Conservation (phyloP, 2,113 vertebrate genomes). For the Tachysurus vachellii region DNA sequence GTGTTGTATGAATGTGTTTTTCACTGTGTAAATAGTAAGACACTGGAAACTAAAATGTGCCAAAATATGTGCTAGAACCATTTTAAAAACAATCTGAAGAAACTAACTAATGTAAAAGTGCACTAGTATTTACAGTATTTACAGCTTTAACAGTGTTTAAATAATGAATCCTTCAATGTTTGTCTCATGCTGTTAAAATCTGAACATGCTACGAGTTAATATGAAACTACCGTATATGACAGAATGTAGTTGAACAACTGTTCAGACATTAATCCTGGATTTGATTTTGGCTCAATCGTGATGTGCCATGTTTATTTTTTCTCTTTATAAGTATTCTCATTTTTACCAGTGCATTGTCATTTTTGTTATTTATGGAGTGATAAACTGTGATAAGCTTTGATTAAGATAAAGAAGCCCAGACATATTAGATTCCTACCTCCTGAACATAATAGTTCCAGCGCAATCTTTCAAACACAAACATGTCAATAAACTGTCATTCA, state of each 20-base stretch:
- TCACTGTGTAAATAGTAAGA: not conserved
- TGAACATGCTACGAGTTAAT: not conserved
- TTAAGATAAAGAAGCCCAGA: not conserved
- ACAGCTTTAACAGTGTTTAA: not conserved
- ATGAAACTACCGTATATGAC: too few species aligned
- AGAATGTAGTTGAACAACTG: not conserved
- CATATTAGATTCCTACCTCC: not conserved
- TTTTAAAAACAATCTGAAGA: not conserved
- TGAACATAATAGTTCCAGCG: not conserved
- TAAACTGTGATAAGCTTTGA: not conserved
- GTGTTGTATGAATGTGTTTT: not conserved
- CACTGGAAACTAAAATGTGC: not conserved
- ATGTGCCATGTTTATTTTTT: not conserved
- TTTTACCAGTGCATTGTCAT: not conserved
- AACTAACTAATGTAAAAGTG: not conserved
- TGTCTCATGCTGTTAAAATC: not conserved
- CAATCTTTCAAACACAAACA: not conserved
- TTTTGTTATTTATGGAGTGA: not conserved
- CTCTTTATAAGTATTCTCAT: not conserved
- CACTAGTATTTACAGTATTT: not conserved
- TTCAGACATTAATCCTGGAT: slow-evolving; percentile 1
- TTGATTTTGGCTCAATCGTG: not conserved
- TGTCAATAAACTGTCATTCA: not conserved
- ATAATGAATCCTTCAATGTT: not conserved
- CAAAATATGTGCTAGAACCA: not conserved